Base-by-base conservation (phyloP, 92 coral and sea anemone genomes). In the Porites divaricata region DNA sequence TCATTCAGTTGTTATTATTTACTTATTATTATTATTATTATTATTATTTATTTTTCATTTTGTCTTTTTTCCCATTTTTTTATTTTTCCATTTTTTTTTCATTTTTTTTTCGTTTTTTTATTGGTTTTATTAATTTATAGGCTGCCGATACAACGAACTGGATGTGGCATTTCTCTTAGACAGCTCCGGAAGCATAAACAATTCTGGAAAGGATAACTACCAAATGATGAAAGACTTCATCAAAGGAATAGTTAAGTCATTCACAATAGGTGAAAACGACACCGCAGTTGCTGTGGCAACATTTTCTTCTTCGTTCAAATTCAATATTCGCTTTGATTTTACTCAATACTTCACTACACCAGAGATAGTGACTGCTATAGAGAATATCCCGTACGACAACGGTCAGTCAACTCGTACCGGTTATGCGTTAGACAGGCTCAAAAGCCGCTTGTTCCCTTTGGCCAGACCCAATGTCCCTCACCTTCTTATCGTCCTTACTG, bases 151-250 rank as follows among this genome's bases (percentile, higher is more conserved):
- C n/a, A 54, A 62, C 8, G 63, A 64, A 22, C 26, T 78, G 17
- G 80, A 85, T 22, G 70, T 85, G 26, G 76, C 73, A n/a, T 75
- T 85, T n/a, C 83, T 85, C 5, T 26, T 85, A 64, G 88, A 85
- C 28, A 78, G 77, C 45, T 85, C 88, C 7, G 82, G 80, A 10
- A 85, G 88, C 68, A 85, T 85, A 25, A n/a, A 65, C 6, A 14
- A 64, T 28, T 63, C 83, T 11, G 72, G 74, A 6, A 17, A 79
- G 9, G 63, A 79, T 8, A 79, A 79, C 14, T 79, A 79, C 25
- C 83, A 79, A 22, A 79, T 79, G 14, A 56, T 54, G 73, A 65
- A 75, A 75, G 83, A 75, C 83, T 85, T 85, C 52, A 56, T 65
- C 25, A 85, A 76, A 68, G 70, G 74, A 10, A 65, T 85, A 53